Evolutionary conservation across 1,140 invertebrate species (phyloP).

Genomic region (Meloidogyne chitwoodi): DNA sequence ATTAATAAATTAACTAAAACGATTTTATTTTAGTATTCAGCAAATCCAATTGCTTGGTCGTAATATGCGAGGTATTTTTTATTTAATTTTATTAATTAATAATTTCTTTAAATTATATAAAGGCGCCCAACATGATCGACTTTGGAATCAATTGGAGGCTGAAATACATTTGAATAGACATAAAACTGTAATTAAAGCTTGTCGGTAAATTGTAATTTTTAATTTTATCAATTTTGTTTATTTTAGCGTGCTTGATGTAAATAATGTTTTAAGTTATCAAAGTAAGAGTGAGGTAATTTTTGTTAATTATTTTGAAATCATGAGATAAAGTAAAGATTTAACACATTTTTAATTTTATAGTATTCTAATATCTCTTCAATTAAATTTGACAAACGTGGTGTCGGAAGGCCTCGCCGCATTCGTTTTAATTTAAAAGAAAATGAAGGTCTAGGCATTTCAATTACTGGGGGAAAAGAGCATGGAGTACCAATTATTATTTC

Average conservation of each 20-base stretch:
- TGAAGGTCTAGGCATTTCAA: slow-evolving; percentile 75
- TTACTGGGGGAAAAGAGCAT: slow-evolving; percentile 73
- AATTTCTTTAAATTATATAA: slow-evolving; percentile 51
- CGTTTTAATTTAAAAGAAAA: slow-evolving; percentile 65
- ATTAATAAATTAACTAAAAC: slow-evolving; percentile 34
- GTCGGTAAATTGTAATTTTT: slow-evolving; percentile 62
- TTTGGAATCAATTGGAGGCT: slow-evolving; percentile 79
- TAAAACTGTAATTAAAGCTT: slow-evolving; percentile 51
- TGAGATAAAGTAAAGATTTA: no score
- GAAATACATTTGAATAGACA: slow-evolving; percentile 76
- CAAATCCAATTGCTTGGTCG: slow-evolving; percentile 75
- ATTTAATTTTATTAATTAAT: slow-evolving; percentile 74
- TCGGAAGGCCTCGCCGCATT: slow-evolving; percentile 23
- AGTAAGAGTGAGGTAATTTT: not conserved
- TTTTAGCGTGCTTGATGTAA: not conserved
- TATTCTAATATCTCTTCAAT: not conserved
- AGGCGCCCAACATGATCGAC: slow-evolving; percentile 73
- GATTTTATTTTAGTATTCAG: slow-evolving; percentile 68
- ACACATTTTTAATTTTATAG: not conserved
- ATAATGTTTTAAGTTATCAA: not conserved
- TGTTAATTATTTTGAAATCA: not conserved
- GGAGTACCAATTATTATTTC: slow-evolving; percentile 80
- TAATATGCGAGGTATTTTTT: slow-evolving; percentile 69
- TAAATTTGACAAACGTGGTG: slow-evolving; percentile 5
- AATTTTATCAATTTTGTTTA: not conserved